A percentile compares a stretch with the other conserved stretches of the same genome.
Evolutionary conservation across 2,888 invertebrate genomes (phyloP).

Genomic region (Drosophila fulvimacula): DNA sequence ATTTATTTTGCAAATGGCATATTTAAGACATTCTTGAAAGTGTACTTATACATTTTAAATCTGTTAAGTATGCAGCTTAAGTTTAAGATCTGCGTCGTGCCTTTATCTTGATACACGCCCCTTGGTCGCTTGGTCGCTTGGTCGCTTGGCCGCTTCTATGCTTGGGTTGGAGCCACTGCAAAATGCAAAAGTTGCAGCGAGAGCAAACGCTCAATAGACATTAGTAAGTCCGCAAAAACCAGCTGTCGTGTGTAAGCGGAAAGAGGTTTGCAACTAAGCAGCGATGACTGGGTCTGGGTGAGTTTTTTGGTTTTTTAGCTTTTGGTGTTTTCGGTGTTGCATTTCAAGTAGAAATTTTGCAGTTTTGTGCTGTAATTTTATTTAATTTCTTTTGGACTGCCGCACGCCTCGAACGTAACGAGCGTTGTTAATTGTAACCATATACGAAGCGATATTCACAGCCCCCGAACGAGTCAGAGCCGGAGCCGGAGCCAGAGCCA

Average conservation of each 20-base stretch:
- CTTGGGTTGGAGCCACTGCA: slow-evolving; percentile 6
- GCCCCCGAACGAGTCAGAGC: slow-evolving; percentile 25
- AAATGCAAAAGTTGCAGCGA: slow-evolving; percentile 24
- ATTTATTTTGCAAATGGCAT: background rate
- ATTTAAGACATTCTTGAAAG: background rate
- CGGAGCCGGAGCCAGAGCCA: background rate
- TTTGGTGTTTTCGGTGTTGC: slow-evolving; percentile 54
- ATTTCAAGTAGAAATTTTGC: slow-evolving; percentile 68
- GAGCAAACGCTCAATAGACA: slow-evolving; percentile 59
- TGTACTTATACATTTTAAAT: background rate
- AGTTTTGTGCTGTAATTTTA: slow-evolving; percentile 67
- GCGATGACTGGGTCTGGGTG: slow-evolving; percentile 1
- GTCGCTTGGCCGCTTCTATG: background rate
- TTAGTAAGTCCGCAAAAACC: slow-evolving; percentile 52
- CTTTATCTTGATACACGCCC: slow-evolving; percentile 8
- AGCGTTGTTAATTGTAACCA: slow-evolving; percentile 74
- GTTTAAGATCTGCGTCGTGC: background rate
- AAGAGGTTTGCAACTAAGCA: background rate
- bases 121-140: background rate
- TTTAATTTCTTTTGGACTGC: slow-evolving; percentile 66
- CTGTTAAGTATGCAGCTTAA: background rate
- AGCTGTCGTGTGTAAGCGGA: slow-evolving; percentile 29
- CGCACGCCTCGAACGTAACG: slow-evolving; percentile 71
- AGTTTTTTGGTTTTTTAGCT: slow-evolving; percentile 8
- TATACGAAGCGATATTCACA: slow-evolving; percentile 53